A percentile compares a stretch with the other conserved stretches of the same genome.
Conservation (phyloP, 2,888 invertebrate species). For the Cotesia congregata region DNA sequence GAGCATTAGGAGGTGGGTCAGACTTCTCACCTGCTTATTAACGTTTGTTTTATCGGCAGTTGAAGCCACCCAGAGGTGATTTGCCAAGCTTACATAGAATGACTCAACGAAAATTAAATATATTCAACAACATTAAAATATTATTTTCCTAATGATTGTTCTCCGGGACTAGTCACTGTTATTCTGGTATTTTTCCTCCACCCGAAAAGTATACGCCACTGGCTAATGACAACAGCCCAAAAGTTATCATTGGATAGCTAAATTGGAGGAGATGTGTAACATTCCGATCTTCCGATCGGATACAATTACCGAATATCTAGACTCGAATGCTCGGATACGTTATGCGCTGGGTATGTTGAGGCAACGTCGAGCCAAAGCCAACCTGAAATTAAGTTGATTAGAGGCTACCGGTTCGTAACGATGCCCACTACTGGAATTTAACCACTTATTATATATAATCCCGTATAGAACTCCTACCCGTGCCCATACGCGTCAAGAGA, state of each 20-base stretch:
- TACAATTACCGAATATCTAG: slow-evolving; percentile 69
- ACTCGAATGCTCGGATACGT: slow-evolving; percentile 43
- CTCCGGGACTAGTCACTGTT: too few species aligned
- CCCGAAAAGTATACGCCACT: too few species aligned
- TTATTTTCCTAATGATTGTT: slow-evolving; percentile 2
- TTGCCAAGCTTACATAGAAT: too few species aligned
- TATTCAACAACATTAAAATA: slow-evolving; percentile 7
- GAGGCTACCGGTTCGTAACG: slow-evolving; percentile 69
- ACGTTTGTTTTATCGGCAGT: slow-evolving; percentile 49
- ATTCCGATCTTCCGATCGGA: slow-evolving; percentile 69
- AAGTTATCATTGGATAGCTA: slow-evolving; percentile 44
- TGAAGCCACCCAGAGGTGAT: slow-evolving; percentile 32
- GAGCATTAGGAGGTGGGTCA: slow-evolving; percentile 51
- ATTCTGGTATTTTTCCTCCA: too few species aligned
- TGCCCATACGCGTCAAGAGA: slow-evolving; percentile 49
- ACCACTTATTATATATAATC: slow-evolving; percentile 69
- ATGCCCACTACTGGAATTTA: slow-evolving; percentile 70
- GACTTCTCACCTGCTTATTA: slow-evolving; percentile 56
- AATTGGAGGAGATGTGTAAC: slow-evolving; percentile 51
- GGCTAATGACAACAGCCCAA: slow-evolving; percentile 29
- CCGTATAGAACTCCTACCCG: slow-evolving; percentile 52
- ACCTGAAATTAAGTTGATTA: slow-evolving; percentile 70
- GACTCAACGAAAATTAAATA: slow-evolving; percentile 5
- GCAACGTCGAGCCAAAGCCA: slow-evolving; percentile 59
- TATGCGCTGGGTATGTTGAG: slow-evolving; percentile 54